Base-by-base conservation (phyloP, 2,797 vertebrate genomes). In the Sebastes nivosus region DNA sequence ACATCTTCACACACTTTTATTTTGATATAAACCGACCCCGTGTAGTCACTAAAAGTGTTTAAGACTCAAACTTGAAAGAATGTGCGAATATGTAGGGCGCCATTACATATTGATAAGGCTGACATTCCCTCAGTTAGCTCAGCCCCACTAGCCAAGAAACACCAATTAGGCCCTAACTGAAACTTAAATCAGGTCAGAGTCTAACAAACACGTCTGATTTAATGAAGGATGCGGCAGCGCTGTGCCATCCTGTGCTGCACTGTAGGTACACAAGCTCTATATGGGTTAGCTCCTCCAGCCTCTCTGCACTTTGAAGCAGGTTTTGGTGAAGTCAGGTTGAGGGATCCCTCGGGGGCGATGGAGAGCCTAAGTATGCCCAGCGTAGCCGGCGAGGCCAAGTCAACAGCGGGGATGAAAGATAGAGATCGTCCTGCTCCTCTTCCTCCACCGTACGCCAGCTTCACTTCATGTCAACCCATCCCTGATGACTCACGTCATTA, bases 131-230 rank as follows among this genome's bases (percentile, higher is more conserved):
- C 78, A 55, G 89, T 90, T 83, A 73, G 82, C 83, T 87, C 81
- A 86, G 71, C 87, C 18, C 52, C 70, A 13, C 73, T 18, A 78
- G 72, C 86, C 67, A 85, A 88, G 66, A 84, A 1, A 32, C 85
- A 42, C 86, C 90, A 92, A 93, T 93, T 89, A 92, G 77, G 78
- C 87, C 87, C 86, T 25, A 67, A 83, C 69, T 90, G 81, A 90
- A 89, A 89, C 88, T 87, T 82, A 59, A 93, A 94, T 89, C 92
- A 90, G 93, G 94, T 93, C 94, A 94, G 67, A 84, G 65, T 82
- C 64, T 32, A 87, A 91, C 79, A 92, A 94, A 90, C 87, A 84
- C 84, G 59, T 90, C 80, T 9, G 60, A 75, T 81, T 89, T 88
- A 85, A 91, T 87, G 79, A 90, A 92, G 83, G 84, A 84, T 92